phyloP scores from a whole-genome alignment of 1,140 invertebrate species.

The Condylostylus longicornis region DNA sequence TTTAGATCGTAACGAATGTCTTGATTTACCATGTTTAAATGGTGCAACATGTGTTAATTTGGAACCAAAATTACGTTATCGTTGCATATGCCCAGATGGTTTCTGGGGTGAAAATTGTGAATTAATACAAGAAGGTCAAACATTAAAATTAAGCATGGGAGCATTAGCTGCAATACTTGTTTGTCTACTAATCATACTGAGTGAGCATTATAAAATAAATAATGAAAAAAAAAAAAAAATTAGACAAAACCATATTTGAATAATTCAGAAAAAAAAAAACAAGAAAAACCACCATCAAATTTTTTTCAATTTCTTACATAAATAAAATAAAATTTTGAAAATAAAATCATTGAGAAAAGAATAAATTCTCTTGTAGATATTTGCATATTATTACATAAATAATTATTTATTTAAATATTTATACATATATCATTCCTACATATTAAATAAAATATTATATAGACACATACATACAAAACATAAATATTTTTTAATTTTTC shows the following conservation, averaged over 20 bases:
- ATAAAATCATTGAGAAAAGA: too few species aligned
- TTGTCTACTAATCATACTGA: constrained; percentile 84
- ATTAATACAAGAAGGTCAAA: constrained; percentile 79
- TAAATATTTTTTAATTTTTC: too few species aligned
- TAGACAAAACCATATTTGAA: not conserved
- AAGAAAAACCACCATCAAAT: not conserved
- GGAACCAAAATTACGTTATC: constrained; percentile 65
- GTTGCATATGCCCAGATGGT: constrained; percentile 73
- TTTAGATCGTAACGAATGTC: constrained; percentile 86
- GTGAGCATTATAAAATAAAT: constrained; percentile 44
- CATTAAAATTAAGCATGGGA: constrained; percentile 82
- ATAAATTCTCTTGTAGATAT: too few species aligned
- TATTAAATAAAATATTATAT: too few species aligned
- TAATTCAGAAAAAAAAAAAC: not conserved
- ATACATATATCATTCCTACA: too few species aligned
- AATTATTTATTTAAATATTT: too few species aligned
- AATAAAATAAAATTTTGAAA: too few species aligned
- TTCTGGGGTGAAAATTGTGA: constrained; percentile 92
- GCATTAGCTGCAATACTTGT: constrained; percentile 84
- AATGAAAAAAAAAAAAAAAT: constrained; percentile 2
- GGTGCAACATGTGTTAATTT: constrained; percentile 79
- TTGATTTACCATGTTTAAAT: constrained; percentile 81
- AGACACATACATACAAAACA: too few species aligned
- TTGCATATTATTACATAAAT: too few species aligned
- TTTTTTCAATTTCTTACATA: not conserved